Conservation (phyloP, 2,797 vertebrate genomes). For the Sebastes vulpes region DNA sequence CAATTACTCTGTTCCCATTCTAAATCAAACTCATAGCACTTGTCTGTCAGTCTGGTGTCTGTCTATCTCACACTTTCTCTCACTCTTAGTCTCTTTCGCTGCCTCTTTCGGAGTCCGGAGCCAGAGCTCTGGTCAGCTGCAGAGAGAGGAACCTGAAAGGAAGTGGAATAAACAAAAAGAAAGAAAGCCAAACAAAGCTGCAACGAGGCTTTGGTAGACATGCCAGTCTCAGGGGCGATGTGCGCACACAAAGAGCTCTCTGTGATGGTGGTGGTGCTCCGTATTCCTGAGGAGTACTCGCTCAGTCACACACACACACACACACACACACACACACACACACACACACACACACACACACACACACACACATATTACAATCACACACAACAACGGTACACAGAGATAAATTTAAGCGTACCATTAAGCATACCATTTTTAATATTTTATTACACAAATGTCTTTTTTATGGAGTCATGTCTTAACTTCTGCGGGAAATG, state of each 20-base stretch:
- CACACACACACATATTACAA: neutral
- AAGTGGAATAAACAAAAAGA: conserved; percentile 74
- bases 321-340: conserved; percentile 11
- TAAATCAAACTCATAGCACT: neutral
- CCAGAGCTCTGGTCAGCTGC: conserved; percentile 69
- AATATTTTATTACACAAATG: no score
- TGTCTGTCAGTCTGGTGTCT: neutral
- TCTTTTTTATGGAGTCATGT: no score
- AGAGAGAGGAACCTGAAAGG: conserved; percentile 65
- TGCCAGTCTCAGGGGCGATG: conserved; percentile 53
- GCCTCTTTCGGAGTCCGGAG: conserved; percentile 13
- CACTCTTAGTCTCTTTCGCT: conserved; percentile 5
- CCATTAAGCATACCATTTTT: no score
- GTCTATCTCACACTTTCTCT: conserved; percentile 4
- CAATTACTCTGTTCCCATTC: neutral
- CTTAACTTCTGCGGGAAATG: no score
- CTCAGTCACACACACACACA: conserved; percentile 40
- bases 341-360: no score
- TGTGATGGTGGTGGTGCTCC: conserved; percentile 72
- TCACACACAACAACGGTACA: neutral
- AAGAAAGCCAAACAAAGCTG: conserved; percentile 65
- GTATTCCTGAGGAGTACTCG: conserved; percentile 79
- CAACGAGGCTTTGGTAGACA: conserved; percentile 57
- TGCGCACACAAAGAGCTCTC: conserved; percentile 78
- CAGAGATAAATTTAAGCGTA: no score